Evolutionary conservation across 1,140 invertebrate genomes (phyloP), one percentile per base, ranked within the genome.

Genomic region (Drosophila mayri): DNA sequence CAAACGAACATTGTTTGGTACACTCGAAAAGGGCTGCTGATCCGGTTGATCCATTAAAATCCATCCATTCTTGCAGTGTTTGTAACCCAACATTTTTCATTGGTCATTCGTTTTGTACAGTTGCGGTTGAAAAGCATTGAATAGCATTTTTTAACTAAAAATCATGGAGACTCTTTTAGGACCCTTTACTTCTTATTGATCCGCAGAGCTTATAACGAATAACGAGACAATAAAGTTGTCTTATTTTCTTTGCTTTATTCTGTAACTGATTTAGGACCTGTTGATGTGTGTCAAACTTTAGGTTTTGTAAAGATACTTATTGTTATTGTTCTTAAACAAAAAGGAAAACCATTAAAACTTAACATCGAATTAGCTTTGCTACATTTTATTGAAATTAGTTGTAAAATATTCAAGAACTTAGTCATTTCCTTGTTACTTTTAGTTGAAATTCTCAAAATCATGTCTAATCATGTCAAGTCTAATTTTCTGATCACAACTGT

Each of bases 61-160:
- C 38, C 62, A 65, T 65, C 16, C 62, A 65, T 65, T 64, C 1
- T 8, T 32, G n/a, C 55, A 43, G 38, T 64, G 57, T 64, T 64
- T 65, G 62, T 65, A 65, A 65, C 62, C 57, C 57, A 28, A 43
- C 35, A 16, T 22, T 11, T 28, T 57, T 25, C 37, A 14, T 20
- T 32, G 10, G 18, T 32, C 37, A n/a, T 32, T 62, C 57, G 32
- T 65, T 35, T 43, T 65, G 62, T 65, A 64, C 62, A 64, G 28
- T 64, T 62, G 62, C 57, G 16, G 38, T 43, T 61, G 38, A 25
- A 20, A 12, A 22, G n/a, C n/a, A n/a, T n/a, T n/a, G n/a, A 60
- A 40, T 41, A 43, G 22, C n/a, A 41, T 38, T 60, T 25, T 40
- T 59, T 8, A 16, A n/a, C 37, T 35, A 9, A 37, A 35, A 12